Evolutionary conservation across 1,140 invertebrate genomes (phyloP).

Genomic region (Drosophila willistoni): DNA sequence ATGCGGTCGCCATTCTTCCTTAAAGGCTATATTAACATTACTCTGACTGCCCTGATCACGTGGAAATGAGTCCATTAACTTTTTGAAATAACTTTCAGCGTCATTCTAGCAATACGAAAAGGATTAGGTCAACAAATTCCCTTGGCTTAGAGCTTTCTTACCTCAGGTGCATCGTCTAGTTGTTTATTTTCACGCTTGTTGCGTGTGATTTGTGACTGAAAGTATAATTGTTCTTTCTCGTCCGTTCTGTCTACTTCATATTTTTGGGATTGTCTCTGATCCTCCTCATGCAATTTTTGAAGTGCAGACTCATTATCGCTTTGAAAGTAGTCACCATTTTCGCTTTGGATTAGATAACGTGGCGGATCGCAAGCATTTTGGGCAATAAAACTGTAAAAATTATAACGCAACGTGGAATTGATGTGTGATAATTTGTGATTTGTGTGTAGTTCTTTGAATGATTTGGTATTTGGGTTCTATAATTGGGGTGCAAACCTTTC

Average conservation of each 20-base stretch:
- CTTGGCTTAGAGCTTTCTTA: conserved; percentile 21
- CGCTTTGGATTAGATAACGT: conserved; percentile 46
- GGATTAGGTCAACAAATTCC: too few species aligned
- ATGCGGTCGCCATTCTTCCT: conserved; percentile 32
- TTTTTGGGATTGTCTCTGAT: conserved; percentile 43
- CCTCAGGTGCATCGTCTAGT: conserved; percentile 55
- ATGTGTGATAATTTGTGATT: not conserved
- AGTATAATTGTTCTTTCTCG: not conserved
- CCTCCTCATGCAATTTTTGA: conserved; percentile 24
- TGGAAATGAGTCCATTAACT: conserved; percentile 69
- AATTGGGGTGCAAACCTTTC: conserved; percentile 57
- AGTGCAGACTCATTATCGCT: conserved; percentile 39
- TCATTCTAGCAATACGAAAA: conserved; percentile 35
- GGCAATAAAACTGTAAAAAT: conserved; percentile 54
- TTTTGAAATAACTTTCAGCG: conserved; percentile 62
- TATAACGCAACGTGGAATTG: not conserved
- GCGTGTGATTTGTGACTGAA: conserved; percentile 24
- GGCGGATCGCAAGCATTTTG: conserved; percentile 54
- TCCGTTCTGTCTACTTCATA: conserved; percentile 14
- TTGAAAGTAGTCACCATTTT: conserved; percentile 39
- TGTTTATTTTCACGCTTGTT: conserved; percentile 50
- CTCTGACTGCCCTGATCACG: conserved; percentile 56
- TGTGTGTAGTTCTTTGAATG: not conserved
- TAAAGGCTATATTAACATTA: conserved; percentile 46
- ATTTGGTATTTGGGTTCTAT: not conserved